These are phyloP conservation scores for Psammodynastes pulverulentus DNA, from an alignment of 2,113 vertebrate species.

Conservation along the genomic window DNA sequence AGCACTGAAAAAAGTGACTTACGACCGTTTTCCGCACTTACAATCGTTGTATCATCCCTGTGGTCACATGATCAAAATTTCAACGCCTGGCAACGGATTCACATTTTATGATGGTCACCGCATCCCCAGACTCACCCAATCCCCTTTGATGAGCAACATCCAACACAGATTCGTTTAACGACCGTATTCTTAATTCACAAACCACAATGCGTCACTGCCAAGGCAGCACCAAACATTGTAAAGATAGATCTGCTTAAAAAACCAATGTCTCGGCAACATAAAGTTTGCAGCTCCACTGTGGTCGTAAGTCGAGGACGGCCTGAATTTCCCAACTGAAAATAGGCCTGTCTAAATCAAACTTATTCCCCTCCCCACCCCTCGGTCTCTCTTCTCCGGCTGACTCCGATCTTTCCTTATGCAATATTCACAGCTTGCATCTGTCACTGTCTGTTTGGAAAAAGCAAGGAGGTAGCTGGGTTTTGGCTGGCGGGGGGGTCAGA, in stretches of 20 bases:
- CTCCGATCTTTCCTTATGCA: not conserved
- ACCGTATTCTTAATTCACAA: not conserved
- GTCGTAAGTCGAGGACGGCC: not conserved
- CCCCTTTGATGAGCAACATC: not conserved
- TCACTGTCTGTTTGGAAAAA: not conserved
- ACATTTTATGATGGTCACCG: not conserved
- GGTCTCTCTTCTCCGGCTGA: not conserved
- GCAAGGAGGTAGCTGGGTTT: not conserved
- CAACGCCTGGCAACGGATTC: not conserved
- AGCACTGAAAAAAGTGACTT: not conserved
- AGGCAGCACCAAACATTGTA: accelerated
- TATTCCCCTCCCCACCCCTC: no score
- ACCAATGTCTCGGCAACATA: not conserved
- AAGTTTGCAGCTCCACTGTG: accelerated
- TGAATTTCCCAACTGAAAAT: not conserved
- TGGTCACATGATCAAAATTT: not conserved
- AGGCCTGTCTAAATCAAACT: not conserved
- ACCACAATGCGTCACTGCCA: accelerated
- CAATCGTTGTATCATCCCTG: no score
- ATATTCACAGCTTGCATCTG: not conserved
- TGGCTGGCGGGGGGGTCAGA: not conserved
- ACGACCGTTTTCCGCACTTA: not conserved
- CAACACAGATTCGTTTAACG: not conserved
- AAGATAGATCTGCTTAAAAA: not conserved
- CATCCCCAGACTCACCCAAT: accelerated